phyloP scores from a whole-genome alignment of 2,888 invertebrate species.

The Teleogryllus oceanicus region DNA sequence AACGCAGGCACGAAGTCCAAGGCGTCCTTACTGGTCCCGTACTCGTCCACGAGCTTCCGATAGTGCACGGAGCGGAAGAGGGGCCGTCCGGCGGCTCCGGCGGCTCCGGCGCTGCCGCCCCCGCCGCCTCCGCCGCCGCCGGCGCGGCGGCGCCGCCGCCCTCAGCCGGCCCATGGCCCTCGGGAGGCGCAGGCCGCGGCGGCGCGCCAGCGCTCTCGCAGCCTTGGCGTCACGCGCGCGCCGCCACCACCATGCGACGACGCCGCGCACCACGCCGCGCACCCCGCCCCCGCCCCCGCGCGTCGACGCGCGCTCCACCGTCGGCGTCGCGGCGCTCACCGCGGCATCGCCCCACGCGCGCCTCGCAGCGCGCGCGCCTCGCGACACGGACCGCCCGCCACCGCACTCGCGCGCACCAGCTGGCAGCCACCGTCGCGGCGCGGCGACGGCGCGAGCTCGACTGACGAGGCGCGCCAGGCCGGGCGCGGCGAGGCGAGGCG shows the following conservation, averaged over 20 bases:
- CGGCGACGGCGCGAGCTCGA: too few species aligned
- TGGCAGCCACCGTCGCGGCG: too few species aligned
- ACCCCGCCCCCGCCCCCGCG: too few species aligned
- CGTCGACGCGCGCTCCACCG: too few species aligned
- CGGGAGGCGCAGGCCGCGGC: conserved; percentile 45
- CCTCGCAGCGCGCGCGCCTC: too few species aligned
- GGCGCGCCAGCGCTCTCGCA: not conserved
- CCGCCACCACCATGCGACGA: not conserved
- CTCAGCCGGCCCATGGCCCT: conserved; percentile 57
- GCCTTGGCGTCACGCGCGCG: not conserved
- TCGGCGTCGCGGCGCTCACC: too few species aligned
- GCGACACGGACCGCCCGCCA: too few species aligned
- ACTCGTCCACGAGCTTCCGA: conserved; percentile 57
- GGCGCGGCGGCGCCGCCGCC: conserved; percentile 47
- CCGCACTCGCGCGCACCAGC: too few species aligned
- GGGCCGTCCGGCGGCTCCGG: conserved; percentile 51
- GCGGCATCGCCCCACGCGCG: too few species aligned
- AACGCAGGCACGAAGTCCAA: conserved; percentile 52
- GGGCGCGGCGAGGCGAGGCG: too few species aligned
- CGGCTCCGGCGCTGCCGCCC: conserved; percentile 43
- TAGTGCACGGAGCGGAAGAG: conserved; percentile 54
- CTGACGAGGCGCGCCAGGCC: too few species aligned
- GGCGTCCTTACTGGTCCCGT: conserved; percentile 43
- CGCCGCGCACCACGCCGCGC: not conserved
- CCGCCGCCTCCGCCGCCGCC: conserved; percentile 53